Base-by-base conservation (phyloP, 37 sponge, comb jelly and placozoan genomes). In the Spongia lamella region DNA sequence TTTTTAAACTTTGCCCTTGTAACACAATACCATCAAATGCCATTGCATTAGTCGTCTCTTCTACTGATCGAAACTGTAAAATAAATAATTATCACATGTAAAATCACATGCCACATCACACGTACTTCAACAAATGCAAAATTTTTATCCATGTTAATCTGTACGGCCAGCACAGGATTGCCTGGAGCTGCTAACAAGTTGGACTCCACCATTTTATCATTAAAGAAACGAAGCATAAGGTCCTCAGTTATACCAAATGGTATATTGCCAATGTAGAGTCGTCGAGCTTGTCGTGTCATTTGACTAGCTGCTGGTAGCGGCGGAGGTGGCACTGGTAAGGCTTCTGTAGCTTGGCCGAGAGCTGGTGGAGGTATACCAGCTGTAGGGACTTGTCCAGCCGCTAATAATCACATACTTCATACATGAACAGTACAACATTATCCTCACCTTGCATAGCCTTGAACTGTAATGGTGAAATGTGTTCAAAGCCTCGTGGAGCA, bases 21-120 rank as follows among this genome's bases (percentile, higher is more conserved):
- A 96, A 78, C n/a, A 61, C 85, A 61, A 98, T 95, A 7, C 99
- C 99, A 92, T 98, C 99, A 82, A 98, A 92, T 11, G 99, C 99
- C 84, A 98, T 86, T 4, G 88, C 89, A 79, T 79, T 94, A 37
- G 99, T 95, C 1, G 91, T 90, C 82, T 98, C 99, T 68, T 98
- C 99, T 22, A 98, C 93, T 35, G 99, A 98, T 1, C 99, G 90
- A 38, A 98, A 88, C 96, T 96, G 39, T 22, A 58, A 20, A 60
- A 4, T 75, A 52, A 72, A 24, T 49, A 52, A 3, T 1, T 37
- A 31, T 19, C 30, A 29, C 47, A 29, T 47, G 9, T 34, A 20
- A 52, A 11, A 51, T 49, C 3, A 0, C 26, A 7, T 58, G 30
- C 5, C 60, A 27, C 3, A 7, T 34, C 60, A 24, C 22, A 19